Evolutionary conservation across 2,113 vertebrate genomes (phyloP).

Genomic region (Speoplatyrhinus poulsoni): DNA sequence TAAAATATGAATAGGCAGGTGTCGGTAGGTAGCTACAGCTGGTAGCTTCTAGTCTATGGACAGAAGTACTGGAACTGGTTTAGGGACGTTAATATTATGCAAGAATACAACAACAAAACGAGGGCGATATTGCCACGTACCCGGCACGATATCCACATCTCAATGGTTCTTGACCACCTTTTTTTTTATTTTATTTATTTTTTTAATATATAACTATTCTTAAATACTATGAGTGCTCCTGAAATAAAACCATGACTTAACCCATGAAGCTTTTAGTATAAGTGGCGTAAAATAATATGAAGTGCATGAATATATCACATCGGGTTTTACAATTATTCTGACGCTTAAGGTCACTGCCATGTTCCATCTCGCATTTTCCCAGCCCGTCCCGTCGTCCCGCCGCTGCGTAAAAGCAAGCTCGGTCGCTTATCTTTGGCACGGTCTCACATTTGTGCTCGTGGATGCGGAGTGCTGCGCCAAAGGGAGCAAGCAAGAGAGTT

Average conservation of each 20-base stretch:
- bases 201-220: slow-evolving; percentile 66
- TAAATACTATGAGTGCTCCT: slow-evolving; percentile 78
- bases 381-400: slow-evolving; percentile 43
- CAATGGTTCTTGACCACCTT: slow-evolving; percentile 59
- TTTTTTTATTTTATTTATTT: slow-evolving; percentile 53
- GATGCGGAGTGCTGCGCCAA: slow-evolving; percentile 58
- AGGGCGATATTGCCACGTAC: slow-evolving; percentile 76
- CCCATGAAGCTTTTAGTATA: slow-evolving; percentile 61
- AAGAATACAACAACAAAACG: slow-evolving; percentile 71
- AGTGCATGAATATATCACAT: slow-evolving; percentile 75
- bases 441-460: slow-evolving; percentile 77
- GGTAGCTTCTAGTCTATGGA: slow-evolving; percentile 62
- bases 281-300: slow-evolving; percentile 73
- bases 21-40: slow-evolving; percentile 45
- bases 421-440: slow-evolving; percentile 77
- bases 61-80: slow-evolving; percentile 59
- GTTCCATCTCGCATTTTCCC: slow-evolving; percentile 12
- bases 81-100: slow-evolving; percentile 66
- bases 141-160: slow-evolving; percentile 69
- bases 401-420: slow-evolving; percentile 57
- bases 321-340: slow-evolving; percentile 72
- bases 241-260: slow-evolving; percentile 68
- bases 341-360: slow-evolving; percentile 58
- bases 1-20: slow-evolving; percentile 60
- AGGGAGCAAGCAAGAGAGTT: slow-evolving; percentile 22